These are phyloP conservation scores for Bovichtus diacanthus DNA, from an alignment of 2,797 vertebrate species.

Conservation along the genomic window DNA sequence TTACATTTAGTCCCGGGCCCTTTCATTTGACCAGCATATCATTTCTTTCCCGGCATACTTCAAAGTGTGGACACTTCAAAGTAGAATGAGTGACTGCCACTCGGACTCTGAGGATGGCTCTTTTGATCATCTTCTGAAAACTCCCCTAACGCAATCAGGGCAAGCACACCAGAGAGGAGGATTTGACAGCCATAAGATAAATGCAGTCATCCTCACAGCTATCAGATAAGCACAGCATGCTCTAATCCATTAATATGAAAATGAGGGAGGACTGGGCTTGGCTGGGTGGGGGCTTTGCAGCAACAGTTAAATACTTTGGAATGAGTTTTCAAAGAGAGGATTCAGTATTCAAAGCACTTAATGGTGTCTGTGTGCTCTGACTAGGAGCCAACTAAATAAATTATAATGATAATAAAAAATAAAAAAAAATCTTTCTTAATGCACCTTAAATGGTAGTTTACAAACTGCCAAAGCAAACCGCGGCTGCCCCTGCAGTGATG, in stretches of 20 bases:
- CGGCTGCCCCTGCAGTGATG: constrained; percentile 3
- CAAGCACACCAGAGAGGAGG: constrained; percentile 71
- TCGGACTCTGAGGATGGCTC: constrained; percentile 79
- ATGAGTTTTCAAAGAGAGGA: constrained; percentile 62
- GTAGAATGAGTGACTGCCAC: constrained; percentile 78
- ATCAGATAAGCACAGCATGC: constrained; percentile 84
- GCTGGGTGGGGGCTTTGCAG: constrained; percentile 56
- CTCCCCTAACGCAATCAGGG: constrained; percentile 76
- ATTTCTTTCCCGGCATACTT: constrained; percentile 78
- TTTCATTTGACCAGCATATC: constrained; percentile 83
- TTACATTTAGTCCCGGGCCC: constrained; percentile 73
- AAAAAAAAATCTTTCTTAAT: constrained; percentile 38
- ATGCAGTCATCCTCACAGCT: constrained; percentile 81
- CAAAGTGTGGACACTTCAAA: constrained; percentile 83
- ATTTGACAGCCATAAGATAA: constrained; percentile 84
- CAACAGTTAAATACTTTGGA: constrained; percentile 67
- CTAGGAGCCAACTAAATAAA: constrained; percentile 35
- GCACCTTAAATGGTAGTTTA: constrained; percentile 34
- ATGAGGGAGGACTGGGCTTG: constrained; percentile 69
- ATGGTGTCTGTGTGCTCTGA: constrained; percentile 43
- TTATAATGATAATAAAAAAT: constrained; percentile 31
- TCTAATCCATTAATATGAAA: constrained; percentile 84
- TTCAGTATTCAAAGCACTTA: constrained; percentile 58
- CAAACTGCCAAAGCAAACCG: constrained; percentile 21
- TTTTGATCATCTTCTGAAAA: constrained; percentile 85